These are phyloP conservation scores for Mycetomoellerius zeteki DNA, from an alignment of 1,140 invertebrate genomes.

Conservation along the genomic window DNA sequence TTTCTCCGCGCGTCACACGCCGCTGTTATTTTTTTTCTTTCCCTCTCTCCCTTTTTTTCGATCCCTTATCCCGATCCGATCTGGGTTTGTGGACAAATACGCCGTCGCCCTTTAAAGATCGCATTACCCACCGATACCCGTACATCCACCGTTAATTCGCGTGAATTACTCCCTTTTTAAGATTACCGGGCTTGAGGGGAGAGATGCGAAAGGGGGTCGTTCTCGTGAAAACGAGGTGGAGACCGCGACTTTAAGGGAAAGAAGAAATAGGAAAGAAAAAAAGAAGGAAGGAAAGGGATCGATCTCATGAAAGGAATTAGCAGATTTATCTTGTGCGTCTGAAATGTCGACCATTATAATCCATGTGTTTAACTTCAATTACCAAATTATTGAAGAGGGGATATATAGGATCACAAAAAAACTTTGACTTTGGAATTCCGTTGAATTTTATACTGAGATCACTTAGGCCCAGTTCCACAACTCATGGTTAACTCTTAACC, in stretches of 20 bases:
- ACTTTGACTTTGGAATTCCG: slow-evolving; percentile 6
- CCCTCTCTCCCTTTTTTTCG: not conserved
- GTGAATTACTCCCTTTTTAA: slow-evolving; percentile 35
- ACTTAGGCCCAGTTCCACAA: too few relatives aligned
- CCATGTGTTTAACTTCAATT: slow-evolving; percentile 33
- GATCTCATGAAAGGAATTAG: slow-evolving; percentile 17
- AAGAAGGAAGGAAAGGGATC: not conserved
- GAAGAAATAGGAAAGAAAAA: not conserved
- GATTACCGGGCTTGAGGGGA: not conserved
- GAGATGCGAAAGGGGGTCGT: not conserved
- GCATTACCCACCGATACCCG: slow-evolving; percentile 25
- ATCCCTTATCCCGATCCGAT: slow-evolving; percentile 57
- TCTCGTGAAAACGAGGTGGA: slow-evolving; percentile 9
- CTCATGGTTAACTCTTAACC: too few relatives aligned
- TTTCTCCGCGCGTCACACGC: slow-evolving; percentile 26
- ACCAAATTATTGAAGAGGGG: not conserved
- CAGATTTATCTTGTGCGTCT: slow-evolving; percentile 37
- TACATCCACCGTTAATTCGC: slow-evolving; percentile 22
- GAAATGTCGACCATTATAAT: slow-evolving; percentile 51
- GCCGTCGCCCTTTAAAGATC: slow-evolving; percentile 40
- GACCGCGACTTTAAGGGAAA: not conserved
- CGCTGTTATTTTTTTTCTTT: slow-evolving; percentile 40
- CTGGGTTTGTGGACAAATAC: slow-evolving; percentile 49
- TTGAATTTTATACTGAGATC: slow-evolving; percentile 12
- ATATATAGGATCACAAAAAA: not conserved